phyloP scores from a whole-genome alignment of 2,888 invertebrate species.

The Lapara coniferarum region DNA sequence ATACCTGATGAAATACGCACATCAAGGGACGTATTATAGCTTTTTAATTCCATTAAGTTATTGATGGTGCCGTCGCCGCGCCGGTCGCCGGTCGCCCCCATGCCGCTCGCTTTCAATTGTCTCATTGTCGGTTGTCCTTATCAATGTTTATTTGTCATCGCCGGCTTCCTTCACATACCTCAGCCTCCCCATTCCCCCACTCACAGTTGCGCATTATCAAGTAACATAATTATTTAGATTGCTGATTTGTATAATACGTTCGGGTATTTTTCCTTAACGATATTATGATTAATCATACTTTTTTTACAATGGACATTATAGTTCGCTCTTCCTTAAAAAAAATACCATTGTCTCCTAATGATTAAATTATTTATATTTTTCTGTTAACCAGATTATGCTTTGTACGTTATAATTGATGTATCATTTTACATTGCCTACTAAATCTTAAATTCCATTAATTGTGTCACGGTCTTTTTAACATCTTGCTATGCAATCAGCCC shows the following conservation, averaged over 20 bases:
- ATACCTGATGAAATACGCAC: slow-evolving; percentile 37
- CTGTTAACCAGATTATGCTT: neutral
- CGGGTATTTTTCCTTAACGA: neutral
- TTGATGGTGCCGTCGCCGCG: slow-evolving; percentile 32
- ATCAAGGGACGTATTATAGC: slow-evolving; percentile 45
- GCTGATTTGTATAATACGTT: neutral
- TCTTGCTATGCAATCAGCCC: too few relatives aligned
- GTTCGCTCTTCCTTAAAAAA: neutral
- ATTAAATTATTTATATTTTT: neutral
- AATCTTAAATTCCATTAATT: too few relatives aligned
- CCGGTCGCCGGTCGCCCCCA: slow-evolving; percentile 43
- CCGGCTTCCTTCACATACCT: neutral
- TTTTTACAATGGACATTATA: neutral
- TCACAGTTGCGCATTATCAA: too few relatives aligned
- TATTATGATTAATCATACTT: neutral
- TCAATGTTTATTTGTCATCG: slow-evolving; percentile 30
- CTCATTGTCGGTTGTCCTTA: slow-evolving; percentile 36
- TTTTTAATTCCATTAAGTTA: slow-evolving; percentile 60
- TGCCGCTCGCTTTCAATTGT: slow-evolving; percentile 42
- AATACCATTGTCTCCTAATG: neutral
- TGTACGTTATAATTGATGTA: neutral
- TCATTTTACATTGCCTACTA: too few relatives aligned
- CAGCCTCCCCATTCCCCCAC: too few relatives aligned
- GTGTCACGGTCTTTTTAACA: too few relatives aligned
- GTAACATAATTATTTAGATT: neutral